phyloP scores from a whole-genome alignment of 2,113 vertebrate species.

The Syngnathus scovelli region DNA sequence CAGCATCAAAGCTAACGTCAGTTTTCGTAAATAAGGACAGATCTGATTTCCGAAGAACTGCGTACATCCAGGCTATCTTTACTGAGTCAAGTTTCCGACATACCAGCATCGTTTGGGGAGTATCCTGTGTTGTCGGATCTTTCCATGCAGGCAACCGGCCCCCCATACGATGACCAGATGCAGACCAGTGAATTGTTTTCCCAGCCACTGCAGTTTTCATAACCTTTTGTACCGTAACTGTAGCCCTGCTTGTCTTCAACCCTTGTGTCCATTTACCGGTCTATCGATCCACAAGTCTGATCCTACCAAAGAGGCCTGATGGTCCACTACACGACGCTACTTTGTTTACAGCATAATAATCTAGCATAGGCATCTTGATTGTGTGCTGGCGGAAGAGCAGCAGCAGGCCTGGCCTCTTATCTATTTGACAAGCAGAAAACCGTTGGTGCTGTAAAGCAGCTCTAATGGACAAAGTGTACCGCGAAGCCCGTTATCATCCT shows the following conservation, averaged over 20 bases:
- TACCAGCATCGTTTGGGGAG: slow-evolving; percentile 33
- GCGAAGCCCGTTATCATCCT: not conserved
- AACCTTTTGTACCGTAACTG: not conserved
- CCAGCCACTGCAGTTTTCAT: not conserved
- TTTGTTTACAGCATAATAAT: slow-evolving; percentile 61
- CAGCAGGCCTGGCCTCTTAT: slow-evolving; percentile 45
- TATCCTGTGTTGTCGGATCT: slow-evolving; percentile 25
- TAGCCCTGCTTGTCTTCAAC: not conserved
- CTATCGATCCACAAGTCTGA: slow-evolving; percentile 11
- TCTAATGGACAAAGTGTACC: slow-evolving; percentile 33
- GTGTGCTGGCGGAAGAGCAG: slow-evolving; percentile 61
- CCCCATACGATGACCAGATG: not conserved
- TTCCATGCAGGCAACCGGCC: slow-evolving; percentile 21
- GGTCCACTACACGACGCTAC: slow-evolving; percentile 22
- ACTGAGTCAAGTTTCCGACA: slow-evolving; percentile 38
- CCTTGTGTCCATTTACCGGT: not conserved
- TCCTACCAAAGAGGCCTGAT: slow-evolving; percentile 33
- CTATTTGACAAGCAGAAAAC: slow-evolving; percentile 40
- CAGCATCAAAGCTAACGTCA: slow-evolving; percentile 23
- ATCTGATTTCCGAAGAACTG: slow-evolving; percentile 30
- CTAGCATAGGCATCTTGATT: slow-evolving; percentile 63
- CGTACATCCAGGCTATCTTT: slow-evolving; percentile 5
- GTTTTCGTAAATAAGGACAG: slow-evolving; percentile 30
- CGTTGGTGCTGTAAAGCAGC: slow-evolving; percentile 25
- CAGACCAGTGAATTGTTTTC: slow-evolving; percentile 3